Evolutionary conservation across 2,113 vertebrate genomes (phyloP), one percentile per base, ranked within the genome.

Genomic region (Uropsilus gracilis): DNA sequence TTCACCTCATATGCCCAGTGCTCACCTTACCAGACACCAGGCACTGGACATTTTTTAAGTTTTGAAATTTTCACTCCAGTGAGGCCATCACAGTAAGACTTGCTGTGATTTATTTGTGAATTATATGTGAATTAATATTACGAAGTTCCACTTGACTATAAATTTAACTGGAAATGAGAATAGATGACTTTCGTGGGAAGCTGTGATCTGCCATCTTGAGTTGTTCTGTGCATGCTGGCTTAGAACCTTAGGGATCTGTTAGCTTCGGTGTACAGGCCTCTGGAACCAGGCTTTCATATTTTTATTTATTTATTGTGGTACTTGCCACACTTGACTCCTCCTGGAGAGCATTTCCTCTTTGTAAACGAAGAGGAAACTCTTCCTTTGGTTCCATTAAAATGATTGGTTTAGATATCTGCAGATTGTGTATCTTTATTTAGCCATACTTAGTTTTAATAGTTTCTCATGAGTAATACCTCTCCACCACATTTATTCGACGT

Each of bases 381-480:
- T 63, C 63, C 57, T 73, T 26, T 69, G 37, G 44, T 30, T 13
- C 0, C 66, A 5, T 77, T 48, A 42, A 83, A 90, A 37, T 68
- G 55, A 1, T 61, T 61, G 28, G 16, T 42, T 90, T 24, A 37
- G 42, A 10, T 68, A 69, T 37, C 24, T 75, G 44, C 24, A 88
- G 64, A 48, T 42, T 57, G 44, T 73, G 11, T 84, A 30, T 91
- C 57, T 91, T 93, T 91, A 63, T 90, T 82, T 87, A 87, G 59
- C 57, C 39, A 63, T 18, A 66, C 81, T 92, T 90, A 17, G 26
- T 86, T 90, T 86, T 95, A 68, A 84, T 90, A 66, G 17, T 90
- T 78, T 90, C 48, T 94, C 7, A 5, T 32, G 37, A 78, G 48
- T 48, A 55, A 8, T 83, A 39, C 22, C 81, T 94, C 94, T 39